Conservation (phyloP, 2,888 invertebrate genomes). For the Autographa gamma region DNA sequence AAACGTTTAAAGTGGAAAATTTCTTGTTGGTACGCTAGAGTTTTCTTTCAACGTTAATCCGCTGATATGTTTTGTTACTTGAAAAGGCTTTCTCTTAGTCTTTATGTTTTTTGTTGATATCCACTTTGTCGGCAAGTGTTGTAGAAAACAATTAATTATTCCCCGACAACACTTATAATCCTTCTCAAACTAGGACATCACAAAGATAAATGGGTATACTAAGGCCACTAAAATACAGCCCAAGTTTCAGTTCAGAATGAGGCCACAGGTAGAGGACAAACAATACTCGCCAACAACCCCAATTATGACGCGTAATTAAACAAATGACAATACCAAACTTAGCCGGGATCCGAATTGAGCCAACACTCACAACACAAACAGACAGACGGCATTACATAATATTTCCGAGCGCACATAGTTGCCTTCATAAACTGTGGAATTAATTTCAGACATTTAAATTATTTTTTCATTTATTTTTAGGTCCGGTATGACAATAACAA, state of each 20-base stretch:
- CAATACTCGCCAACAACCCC: conserved; percentile 15
- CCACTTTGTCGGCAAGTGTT: neutral
- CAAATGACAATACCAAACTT: conserved; percentile 30
- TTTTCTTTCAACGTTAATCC: neutral
- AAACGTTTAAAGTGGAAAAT: conserved; percentile 36
- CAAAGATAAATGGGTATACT: neutral
- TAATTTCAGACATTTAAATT: conserved; percentile 30
- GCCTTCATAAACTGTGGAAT: conserved; percentile 28
- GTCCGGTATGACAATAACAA: conserved; percentile 25
- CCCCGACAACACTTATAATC: neutral
- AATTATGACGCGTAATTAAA: conserved; percentile 36
- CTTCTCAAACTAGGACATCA: neutral
- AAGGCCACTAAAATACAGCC: neutral
- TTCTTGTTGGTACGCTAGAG: neutral
- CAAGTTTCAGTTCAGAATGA: neutral
- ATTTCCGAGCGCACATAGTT: conserved; percentile 12
- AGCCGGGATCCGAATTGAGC: conserved; percentile 6
- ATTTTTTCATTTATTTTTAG: conserved; percentile 35
- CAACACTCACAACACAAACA: conserved; percentile 16
- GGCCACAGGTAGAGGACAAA: neutral
- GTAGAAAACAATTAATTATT: neutral
- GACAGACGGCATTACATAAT: conserved; percentile 17
- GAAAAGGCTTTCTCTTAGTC: neutral
- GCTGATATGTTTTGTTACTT: neutral
- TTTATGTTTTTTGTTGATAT: no score